Base-by-base conservation (phyloP, 2,888 invertebrate genomes). In the Harpalus rufipes region DNA sequence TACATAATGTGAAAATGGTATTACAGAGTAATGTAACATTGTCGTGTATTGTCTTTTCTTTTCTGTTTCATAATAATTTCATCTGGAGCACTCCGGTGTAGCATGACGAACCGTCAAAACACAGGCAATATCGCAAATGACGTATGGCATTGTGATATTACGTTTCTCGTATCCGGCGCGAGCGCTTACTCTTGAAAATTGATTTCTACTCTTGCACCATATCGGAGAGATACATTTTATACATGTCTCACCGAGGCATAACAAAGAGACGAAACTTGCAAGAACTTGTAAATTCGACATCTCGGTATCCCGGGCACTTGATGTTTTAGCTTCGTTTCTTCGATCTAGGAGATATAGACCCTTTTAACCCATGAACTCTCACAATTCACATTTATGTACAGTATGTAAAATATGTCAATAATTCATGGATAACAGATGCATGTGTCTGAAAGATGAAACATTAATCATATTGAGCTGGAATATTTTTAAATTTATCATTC, bases 51-150 rank as follows among this genome's bases (percentile, higher is more conserved):
- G 58, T 58, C 58, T 14, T 56, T 44, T 76, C 21, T 21, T 76
- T 32, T 39, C 6, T 21, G 12, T 39, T 44, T 16, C 32, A 58
- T 78, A 78, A 58, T 78, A 78, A 78, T 78, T 78, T 59, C 78
- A 56, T 81, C 51, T 21, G 81, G 81, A 81, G 25, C 65, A 65
- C 39, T n/a, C n/a, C 18, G 79, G 32, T 32, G 41, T 14, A 81
- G 81, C 81, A 81, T 81, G 81, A 81, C 72, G 81, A 72, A 72
- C 68, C 61, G 81, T 81, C 81, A 81, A 81, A 81, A 81, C 81
- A 81, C 18, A 81, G 81, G 81, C 81, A 78, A 84, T 84, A 76
- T 76, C 78, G 61, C 84, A 84, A 83, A 84, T 84, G 84, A 63
- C 84, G 65, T 84, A 78, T 25, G 84, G 51, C 61, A 65, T 63